Evolutionary conservation across 1,140 invertebrate species (phyloP).

Genomic region (Pseudomyrmex gracilis): DNA sequence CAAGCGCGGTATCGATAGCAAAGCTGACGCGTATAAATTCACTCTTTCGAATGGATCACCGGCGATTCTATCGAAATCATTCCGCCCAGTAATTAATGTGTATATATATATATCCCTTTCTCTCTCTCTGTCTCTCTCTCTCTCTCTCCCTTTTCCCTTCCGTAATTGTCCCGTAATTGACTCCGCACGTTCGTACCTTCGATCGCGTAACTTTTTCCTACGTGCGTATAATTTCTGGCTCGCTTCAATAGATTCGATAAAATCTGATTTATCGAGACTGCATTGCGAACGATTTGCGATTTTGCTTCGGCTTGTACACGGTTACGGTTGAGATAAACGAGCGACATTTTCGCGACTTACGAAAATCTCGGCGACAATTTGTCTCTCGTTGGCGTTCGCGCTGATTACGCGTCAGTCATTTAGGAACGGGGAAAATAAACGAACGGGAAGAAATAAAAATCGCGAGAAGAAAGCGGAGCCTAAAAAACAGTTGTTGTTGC

Average conservation of each 20-base stretch:
- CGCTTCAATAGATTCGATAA: background rate
- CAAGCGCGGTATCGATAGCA: conserved; percentile 12
- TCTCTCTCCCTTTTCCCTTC: too few species aligned
- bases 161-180: background rate
- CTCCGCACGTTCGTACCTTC: background rate
- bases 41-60: conserved; percentile 29
- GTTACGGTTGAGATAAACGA: background rate
- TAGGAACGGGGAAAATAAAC: conserved; percentile 5
- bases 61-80: conserved; percentile 3
- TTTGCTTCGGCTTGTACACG: background rate
- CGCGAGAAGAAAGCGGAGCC: background rate
- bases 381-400: conserved; percentile 22
- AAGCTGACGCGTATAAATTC: conserved; percentile 34
- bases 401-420: conserved; percentile 68
- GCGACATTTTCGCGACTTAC: background rate
- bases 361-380: conserved; percentile 26
- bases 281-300: conserved; percentile 13
- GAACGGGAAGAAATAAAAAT: conserved; percentile 48
- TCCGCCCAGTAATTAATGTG: background rate
- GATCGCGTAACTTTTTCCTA: background rate
- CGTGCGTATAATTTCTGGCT: background rate
- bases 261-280: background rate
- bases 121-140: too few species aligned
- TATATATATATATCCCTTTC: too few species aligned
- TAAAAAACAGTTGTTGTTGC: conserved; percentile 40